Conservation (phyloP, 2,888 invertebrate species). For the Acanthopleura granulata region DNA sequence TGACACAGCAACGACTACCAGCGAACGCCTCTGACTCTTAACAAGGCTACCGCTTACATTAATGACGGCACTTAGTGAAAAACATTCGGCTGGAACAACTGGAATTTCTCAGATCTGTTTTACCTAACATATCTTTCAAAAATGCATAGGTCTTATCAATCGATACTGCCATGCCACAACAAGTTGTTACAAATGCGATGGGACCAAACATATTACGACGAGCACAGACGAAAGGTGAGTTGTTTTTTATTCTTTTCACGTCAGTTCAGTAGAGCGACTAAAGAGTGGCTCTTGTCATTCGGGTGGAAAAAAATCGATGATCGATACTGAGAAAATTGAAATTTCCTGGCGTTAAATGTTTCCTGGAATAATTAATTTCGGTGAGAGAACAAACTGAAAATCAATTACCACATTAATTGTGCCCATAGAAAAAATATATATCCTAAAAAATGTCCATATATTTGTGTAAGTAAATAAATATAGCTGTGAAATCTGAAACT, state of each 20-base stretch:
- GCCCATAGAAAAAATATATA: too few relatives aligned
- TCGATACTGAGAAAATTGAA: too few relatives aligned
- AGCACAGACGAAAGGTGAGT: slow-evolving; percentile 65
- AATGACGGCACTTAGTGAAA: not conserved
- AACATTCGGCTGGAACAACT: not conserved
- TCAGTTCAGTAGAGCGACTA: too few relatives aligned
- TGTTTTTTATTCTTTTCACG: not conserved
- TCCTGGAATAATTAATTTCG: not conserved
- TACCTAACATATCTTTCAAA: not conserved
- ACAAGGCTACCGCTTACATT: not conserved
- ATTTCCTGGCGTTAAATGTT: too few relatives aligned
- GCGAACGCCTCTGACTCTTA: not conserved
- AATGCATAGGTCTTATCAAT: slow-evolving; percentile 67
- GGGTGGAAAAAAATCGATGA: too few relatives aligned
- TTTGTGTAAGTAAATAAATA: too few relatives aligned
- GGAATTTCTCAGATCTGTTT: not conserved
- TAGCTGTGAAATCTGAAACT: too few relatives aligned
- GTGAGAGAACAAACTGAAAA: not conserved
- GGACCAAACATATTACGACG: slow-evolving; percentile 67
- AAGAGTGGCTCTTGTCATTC: too few relatives aligned
- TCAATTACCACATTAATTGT: too few relatives aligned
- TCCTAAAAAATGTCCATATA: too few relatives aligned
- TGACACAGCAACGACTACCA: slow-evolving; percentile 16
- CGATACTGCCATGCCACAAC: slow-evolving; percentile 65
- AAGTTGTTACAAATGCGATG: slow-evolving; percentile 67